Conservation (phyloP, 2,113 vertebrate genomes). For the Motacilla tschutschensis region DNA sequence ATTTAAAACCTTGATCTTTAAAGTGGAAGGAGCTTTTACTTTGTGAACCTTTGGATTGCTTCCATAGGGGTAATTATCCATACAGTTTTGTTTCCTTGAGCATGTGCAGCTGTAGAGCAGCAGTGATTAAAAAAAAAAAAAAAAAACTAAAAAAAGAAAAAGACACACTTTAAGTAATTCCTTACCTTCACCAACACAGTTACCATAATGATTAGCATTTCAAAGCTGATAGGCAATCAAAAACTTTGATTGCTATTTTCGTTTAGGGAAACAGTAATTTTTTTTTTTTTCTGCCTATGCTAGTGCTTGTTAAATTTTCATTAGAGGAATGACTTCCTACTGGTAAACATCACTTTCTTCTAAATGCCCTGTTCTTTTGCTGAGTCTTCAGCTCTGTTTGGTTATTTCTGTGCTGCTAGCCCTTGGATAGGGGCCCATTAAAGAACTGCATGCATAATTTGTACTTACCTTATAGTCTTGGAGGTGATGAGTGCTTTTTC, state of each 20-base stretch:
- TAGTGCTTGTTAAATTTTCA: neutral
- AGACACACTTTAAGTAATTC: neutral
- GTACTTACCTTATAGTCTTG: neutral
- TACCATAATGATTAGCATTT: neutral
- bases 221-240: neutral
- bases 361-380: neutral
- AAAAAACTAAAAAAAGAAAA: neutral
- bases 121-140: neutral
- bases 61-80: neutral
- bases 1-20: constrained; percentile 39
- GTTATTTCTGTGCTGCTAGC: neutral
- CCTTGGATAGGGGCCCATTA: neutral
- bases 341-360: neutral
- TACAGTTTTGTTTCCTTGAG: neutral
- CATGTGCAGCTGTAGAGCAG: neutral
- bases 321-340: neutral
- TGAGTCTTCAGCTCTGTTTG: neutral
- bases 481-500: neutral
- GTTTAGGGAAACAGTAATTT: neutral
- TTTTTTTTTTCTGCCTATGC: neutral
- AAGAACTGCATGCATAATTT: neutral
- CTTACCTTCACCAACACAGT: neutral
- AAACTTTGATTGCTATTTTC: neutral
- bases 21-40: constrained; percentile 16
- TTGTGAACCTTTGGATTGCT: neutral